Evolutionary conservation across 2,113 vertebrate species (phyloP), one percentile per base, ranked within the genome.

Genomic region (Junco hyemalis): DNA sequence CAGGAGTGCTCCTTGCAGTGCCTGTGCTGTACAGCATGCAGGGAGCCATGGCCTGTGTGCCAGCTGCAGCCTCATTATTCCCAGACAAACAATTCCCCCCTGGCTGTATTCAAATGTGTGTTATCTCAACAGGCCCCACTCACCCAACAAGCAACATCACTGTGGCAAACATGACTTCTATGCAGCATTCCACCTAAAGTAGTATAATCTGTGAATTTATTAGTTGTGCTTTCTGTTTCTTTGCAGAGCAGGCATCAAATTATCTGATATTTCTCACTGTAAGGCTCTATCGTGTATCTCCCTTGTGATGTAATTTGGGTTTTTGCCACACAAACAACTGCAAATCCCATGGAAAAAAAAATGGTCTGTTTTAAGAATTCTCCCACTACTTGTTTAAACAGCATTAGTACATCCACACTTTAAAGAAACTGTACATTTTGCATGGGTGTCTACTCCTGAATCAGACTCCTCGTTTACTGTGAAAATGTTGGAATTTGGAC

Each of bases 221-320:
- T 90, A 78, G 82, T 26, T 85, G 65, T 59, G 64, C 68, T 95
- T 96, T 77, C 86, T 65, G 60, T 88, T 70, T 88, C 38, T 83
- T 95, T 95, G 74, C 86, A 81, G 69, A 78, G 65, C 80, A 77
- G 64, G 73, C 94, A 94, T 38, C 78, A 66, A 90, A 93, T 63
- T 24, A 95, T 73, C 68, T 86, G 68, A 73, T 95, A 63, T 61
- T 90, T 80, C 74, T 88, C 88, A 79, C 74, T 9, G 13, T 20
- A 87, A 87, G 61, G 42, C 69, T 86, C 81, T 48, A 4, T 35
- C 71, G 15, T 76, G 86, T 59, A 90, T 88, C 74, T 90, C 73
- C 77, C 85, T 88, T 14, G 33, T 36, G 70, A 92, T 61, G 61
- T 31, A 81, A 91, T 84, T 86, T 74, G 40, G 7, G 78, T 45